Base-by-base conservation (phyloP, 2,113 vertebrate species). In the Taurulus bubalis region DNA sequence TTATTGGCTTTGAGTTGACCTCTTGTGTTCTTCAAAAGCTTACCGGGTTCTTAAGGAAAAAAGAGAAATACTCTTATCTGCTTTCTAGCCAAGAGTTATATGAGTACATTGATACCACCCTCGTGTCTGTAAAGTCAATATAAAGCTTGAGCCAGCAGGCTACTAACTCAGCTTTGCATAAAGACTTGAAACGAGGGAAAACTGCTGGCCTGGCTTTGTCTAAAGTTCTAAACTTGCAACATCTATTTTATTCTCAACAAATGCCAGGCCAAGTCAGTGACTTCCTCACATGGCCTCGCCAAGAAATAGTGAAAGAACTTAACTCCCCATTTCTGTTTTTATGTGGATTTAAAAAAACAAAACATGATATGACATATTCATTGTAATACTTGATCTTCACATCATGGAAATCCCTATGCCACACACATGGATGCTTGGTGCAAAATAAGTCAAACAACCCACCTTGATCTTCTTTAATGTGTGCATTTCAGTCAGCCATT, bases 1-100 rank as follows among this genome's bases (percentile, higher is more conserved):
- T 30, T 56, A 5, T 32, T 66, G 56, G 16, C 20, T 77, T 60
- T 76, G 2, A 32, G 8, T 42, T 85, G 79, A 79, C 42, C 30
- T 78, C 9, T 63, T 71, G n/a, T 26, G 0, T 49, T 55, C 12
- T 68, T 70, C 7, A 53, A 70, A 77, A 47, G 32, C 32, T 9
- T 4, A 53, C 32, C 38, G 5, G n/a, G 45, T n/a, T 69, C 64
- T 20, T 32, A 12, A 68, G 49, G 20, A 6, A 2, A 7, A 18
- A 59, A n/a, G 8, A 20, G 34, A 56, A 65, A 34, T 45, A 53
- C 0, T 3, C 9, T 26, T 38, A 51, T 8, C 34, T 8, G 16
- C 6, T 8, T 14, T 14, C 10, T 28, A 20, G 20, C 20, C 6
- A 38, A 75, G 22, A 36, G n/a, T 65, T 47, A 20, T 1, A n/a